These are phyloP conservation scores for Pyrgilauda ruficollis DNA, from an alignment of 2,113 vertebrate genomes.

Conservation along the genomic window DNA sequence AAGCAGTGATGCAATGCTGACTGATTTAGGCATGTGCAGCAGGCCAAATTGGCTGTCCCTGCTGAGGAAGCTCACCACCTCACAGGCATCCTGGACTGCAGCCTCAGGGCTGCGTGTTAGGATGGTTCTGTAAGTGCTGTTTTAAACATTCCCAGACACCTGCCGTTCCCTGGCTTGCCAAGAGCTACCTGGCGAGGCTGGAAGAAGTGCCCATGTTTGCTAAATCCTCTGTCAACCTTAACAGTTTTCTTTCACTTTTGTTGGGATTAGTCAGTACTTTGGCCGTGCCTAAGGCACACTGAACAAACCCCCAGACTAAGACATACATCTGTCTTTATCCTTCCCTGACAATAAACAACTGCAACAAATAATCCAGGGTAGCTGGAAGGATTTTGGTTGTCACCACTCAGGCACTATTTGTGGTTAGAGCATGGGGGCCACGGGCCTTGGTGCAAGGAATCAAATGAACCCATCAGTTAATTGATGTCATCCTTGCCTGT, in stretches of 20 bases:
- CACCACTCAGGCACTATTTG: not conserved
- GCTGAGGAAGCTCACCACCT: not conserved
- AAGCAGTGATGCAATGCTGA: not conserved
- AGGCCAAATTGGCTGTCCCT: not conserved
- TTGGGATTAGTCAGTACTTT: not conserved
- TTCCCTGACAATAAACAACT: not conserved
- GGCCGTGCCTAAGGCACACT: not conserved
- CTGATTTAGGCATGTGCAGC: not conserved
- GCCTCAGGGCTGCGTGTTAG: not conserved
- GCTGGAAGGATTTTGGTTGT: not conserved
- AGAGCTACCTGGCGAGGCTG: not conserved
- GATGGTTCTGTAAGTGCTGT: not conserved
- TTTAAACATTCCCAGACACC: not conserved
- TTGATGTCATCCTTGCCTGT: not conserved
- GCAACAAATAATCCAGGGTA: not conserved
- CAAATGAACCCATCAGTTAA: not conserved
- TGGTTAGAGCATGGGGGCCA: not conserved
- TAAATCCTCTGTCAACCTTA: not conserved
- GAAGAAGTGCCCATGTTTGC: not conserved
- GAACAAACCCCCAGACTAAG: not conserved
- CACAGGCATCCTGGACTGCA: not conserved
- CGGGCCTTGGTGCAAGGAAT: not conserved
- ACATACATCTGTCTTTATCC: not conserved
- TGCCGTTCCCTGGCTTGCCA: not conserved
- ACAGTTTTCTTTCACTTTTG: not conserved